A percentile compares a stretch with the other conserved stretches of the same genome.
phyloP scores from a whole-genome alignment of 2,888 invertebrate genomes.

The Apeira syringaria region DNA sequence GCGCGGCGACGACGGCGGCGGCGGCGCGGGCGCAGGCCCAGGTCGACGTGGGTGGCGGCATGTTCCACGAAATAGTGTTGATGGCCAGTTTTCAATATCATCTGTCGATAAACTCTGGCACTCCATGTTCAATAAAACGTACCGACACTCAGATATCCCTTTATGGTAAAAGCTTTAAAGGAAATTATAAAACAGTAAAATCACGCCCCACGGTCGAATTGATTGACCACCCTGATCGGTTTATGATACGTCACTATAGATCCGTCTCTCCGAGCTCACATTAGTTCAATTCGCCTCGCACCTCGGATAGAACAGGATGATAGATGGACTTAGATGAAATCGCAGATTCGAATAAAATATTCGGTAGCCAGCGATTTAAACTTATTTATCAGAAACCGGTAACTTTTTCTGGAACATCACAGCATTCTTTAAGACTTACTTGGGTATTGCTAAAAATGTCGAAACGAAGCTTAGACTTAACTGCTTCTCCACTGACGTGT shows the following conservation, averaged over 20 bases:
- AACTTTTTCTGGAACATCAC: not conserved
- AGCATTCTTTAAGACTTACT: not conserved
- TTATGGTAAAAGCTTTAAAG: slow-evolving; percentile 28
- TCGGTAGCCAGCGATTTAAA: not conserved
- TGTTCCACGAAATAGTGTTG: slow-evolving; percentile 70
- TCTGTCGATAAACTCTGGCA: slow-evolving; percentile 54
- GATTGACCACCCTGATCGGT: slow-evolving; percentile 31
- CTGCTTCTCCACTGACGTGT: slow-evolving; percentile 20
- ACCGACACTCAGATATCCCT: slow-evolving; percentile 21
- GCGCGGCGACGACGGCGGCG: slow-evolving; percentile 13
- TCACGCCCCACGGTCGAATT: slow-evolving; percentile 23
- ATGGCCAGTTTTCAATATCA: slow-evolving; percentile 53
- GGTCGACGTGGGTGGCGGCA: slow-evolving; percentile 75
- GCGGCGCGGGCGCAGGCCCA: slow-evolving; percentile 9
- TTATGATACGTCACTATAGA: slow-evolving; percentile 7
- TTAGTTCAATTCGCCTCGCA: slow-evolving; percentile 10
- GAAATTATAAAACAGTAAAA: slow-evolving; percentile 32
- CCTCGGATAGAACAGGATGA: slow-evolving; percentile 3
- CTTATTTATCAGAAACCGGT: not conserved
- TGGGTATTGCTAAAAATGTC: not conserved
- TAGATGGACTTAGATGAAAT: slow-evolving; percentile 5
- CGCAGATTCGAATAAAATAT: not conserved
- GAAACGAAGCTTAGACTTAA: too few species aligned
- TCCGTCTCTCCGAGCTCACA: slow-evolving; percentile 4
- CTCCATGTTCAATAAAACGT: slow-evolving; percentile 49